A percentile compares a stretch with the other conserved stretches of the same genome.
Conservation (phyloP, 2,888 invertebrate genomes). For the Netelia melanura region DNA sequence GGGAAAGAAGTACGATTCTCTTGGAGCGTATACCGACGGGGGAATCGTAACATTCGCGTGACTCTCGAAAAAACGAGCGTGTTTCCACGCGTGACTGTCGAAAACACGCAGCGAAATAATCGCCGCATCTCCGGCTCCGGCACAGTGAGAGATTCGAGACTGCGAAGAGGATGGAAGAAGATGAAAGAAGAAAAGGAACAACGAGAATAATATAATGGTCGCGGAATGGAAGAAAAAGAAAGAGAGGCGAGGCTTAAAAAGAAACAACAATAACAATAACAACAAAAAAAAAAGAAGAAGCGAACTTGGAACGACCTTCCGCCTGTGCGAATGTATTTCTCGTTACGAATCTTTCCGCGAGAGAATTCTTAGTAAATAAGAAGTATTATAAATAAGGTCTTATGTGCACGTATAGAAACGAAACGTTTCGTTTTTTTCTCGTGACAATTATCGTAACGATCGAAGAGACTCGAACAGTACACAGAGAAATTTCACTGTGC, state of each 20-base stretch:
- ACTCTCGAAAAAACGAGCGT: neutral
- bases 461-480: neutral
- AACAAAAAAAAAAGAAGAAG: neutral
- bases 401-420: neutral
- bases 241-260: slow-evolving; percentile 6
- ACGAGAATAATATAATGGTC: slow-evolving; percentile 11
- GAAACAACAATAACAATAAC: neutral
- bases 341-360: slow-evolving; percentile 17
- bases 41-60: neutral
- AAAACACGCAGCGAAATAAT: neutral
- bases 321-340: slow-evolving; percentile 18
- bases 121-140: neutral
- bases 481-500: neutral
- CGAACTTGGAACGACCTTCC: slow-evolving; percentile 51
- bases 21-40: too few relatives aligned
- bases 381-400: neutral
- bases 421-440: too few relatives aligned
- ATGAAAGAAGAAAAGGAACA: neutral
- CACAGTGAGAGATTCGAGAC: slow-evolving; percentile 2
- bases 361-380: slow-evolving; percentile 25
- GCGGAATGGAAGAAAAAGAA: slow-evolving; percentile 9
- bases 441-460: too few relatives aligned
- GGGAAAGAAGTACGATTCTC: neutral
- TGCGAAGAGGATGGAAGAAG: neutral
- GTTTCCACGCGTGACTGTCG: neutral